Percentiles rank a stretch among this genome's conserved stretches.
These are phyloP conservation scores for Catalaphyllia jardinei DNA, from an alignment of 64 coral and sea anemone genomes.

Conservation along the genomic window DNA sequence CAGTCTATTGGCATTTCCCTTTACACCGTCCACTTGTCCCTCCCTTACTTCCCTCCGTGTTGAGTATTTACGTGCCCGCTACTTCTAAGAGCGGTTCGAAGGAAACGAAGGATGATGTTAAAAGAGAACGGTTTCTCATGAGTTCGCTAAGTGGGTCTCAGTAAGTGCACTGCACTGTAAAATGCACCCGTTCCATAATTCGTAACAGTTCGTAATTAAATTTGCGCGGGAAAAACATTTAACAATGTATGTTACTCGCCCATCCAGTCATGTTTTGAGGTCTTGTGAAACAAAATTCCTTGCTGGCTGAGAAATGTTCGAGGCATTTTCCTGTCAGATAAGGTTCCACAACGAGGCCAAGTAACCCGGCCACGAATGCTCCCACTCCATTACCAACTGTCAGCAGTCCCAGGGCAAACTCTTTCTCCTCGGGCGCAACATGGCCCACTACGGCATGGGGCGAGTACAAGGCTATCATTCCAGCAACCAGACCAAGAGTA, in stretches of 20 bases:
- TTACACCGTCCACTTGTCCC: too few relatives aligned
- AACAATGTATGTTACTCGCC: slow-evolving; percentile 61
- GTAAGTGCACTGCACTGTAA: too few relatives aligned
- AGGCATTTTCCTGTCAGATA: slow-evolving; percentile 34
- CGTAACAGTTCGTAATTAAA: too few relatives aligned
- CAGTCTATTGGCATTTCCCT: too few relatives aligned
- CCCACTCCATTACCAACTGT: slow-evolving; percentile 62
- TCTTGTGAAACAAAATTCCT: slow-evolving; percentile 70
- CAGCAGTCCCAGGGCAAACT: slow-evolving; percentile 78
- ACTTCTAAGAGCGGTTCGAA: too few relatives aligned
- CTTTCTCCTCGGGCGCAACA: slow-evolving; percentile 61
- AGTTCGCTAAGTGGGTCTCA: too few relatives aligned
- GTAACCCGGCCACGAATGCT: slow-evolving; percentile 27
- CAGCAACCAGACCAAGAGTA: slow-evolving; percentile 54
- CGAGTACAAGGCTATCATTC: slow-evolving; percentile 68
- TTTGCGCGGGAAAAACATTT: too few relatives aligned
- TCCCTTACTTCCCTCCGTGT: too few relatives aligned
- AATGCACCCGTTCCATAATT: too few relatives aligned
- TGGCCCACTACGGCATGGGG: slow-evolving; percentile 58
- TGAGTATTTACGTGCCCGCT: too few relatives aligned
- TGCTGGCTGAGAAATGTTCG: slow-evolving; percentile 20
- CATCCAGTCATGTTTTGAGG: slow-evolving; percentile 59
- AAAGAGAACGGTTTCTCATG: too few relatives aligned
- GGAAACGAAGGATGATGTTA: too few relatives aligned
- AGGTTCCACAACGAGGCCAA: slow-evolving; percentile 58